These are phyloP conservation scores for Leptinotarsa defecta DNA, from an alignment of 1,140 invertebrate genomes.

Conservation along the genomic window DNA sequence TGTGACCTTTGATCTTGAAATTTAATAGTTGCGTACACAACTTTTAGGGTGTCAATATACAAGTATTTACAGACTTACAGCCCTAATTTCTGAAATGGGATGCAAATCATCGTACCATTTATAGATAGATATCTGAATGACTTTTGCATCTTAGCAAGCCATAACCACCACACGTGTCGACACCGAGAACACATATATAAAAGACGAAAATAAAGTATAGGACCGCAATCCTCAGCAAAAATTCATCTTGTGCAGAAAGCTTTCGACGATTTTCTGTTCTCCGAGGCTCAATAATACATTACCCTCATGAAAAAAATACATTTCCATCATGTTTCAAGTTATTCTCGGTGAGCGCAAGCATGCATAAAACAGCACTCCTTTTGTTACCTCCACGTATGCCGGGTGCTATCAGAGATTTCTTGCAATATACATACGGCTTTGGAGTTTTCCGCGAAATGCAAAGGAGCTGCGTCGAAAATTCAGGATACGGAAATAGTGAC, in stretches of 20 bases:
- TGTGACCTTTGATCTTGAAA: too few relatives aligned
- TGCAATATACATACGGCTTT: background rate
- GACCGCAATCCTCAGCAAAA: background rate
- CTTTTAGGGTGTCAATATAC: too few relatives aligned
- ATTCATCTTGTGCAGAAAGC: background rate
- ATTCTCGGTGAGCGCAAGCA: background rate
- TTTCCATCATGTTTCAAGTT: background rate
- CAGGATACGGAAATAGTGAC: too few relatives aligned
- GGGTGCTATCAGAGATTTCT: slow-evolving; percentile 3
- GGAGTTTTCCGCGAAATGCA: too few relatives aligned
- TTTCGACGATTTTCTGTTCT: background rate
- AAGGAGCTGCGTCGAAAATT: too few relatives aligned
- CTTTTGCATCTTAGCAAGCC: too few relatives aligned
- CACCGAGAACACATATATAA: background rate
- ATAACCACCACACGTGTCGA: too few relatives aligned
- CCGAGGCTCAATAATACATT: slow-evolving; percentile 3
- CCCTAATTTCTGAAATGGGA: too few relatives aligned
- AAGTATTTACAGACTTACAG: too few relatives aligned
- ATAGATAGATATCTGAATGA: too few relatives aligned
- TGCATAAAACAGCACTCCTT: background rate
- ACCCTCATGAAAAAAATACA: background rate
- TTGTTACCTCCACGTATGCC: background rate
- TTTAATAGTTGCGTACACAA: too few relatives aligned
- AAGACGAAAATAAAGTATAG: background rate
- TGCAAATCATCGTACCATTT: too few relatives aligned